Evolutionary conservation across 2,888 invertebrate species (phyloP), one percentile per base, ranked within the genome.

Genomic region (Ornithoptera alexandrae): DNA sequence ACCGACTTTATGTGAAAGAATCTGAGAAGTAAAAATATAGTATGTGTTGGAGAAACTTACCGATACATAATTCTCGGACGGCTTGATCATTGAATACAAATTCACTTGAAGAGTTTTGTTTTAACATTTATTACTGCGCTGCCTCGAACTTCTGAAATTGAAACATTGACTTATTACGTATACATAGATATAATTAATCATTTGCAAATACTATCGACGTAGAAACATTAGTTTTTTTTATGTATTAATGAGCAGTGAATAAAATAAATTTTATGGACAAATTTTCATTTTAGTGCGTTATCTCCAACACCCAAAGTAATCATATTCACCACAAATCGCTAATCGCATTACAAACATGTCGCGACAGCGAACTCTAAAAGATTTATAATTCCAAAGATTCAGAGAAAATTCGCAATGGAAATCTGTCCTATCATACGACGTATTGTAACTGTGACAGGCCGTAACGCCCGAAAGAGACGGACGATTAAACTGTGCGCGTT

Each of bases 371-470:
- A 83, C 84, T 79, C 79, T 85, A 84, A 84, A 81, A 81, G 76
- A 79, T 80, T 78, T 77, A 74, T 77, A 77, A 74, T 79, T 79
- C 75, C 74, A 82, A 76, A 74, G 77, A 72, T 76, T 78, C 72
- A 71, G 76, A 70, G 82, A 85, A 89, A 88, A 87, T 88, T 88
- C 83, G 81, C 83, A 77, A 79, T 78, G 81, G 74, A 86, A 89
- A 87, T 85, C 84, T 81, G 77, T 78, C 79, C 80, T 75, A 77
- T 80, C 84, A 87, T 92, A 90, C 85, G 92, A 88, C 92, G 83
- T 92, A 87, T 88, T 79, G 87, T 81, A 85, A 82, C 84, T 89
- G 84, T 81, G 84, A 80, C 80, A 78, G 80, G 79, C 75, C 81
- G 80, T 80, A 80, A 81, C 83, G 88, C 78, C 79, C 77, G 84